phyloP scores from a whole-genome alignment of 2,113 vertebrate genomes.

The Eidolon helvum region DNA sequence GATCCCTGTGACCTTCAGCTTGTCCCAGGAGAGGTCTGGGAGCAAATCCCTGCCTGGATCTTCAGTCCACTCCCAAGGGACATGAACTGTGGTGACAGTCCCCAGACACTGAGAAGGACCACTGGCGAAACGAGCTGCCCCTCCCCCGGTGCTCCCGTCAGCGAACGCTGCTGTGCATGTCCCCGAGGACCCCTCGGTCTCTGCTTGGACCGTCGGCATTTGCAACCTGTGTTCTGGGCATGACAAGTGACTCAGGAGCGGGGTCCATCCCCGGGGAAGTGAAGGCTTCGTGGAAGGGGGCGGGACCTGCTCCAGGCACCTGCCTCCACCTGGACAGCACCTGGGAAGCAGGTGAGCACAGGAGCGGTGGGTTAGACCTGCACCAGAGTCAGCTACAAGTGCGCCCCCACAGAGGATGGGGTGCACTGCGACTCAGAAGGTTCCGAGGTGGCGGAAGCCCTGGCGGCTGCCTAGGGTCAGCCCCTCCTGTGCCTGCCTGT shows the following conservation, averaged over 20 bases:
- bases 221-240: too few relatives aligned
- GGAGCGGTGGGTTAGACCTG: fast-evolving
- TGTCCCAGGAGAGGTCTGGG: background rate
- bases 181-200: fast-evolving
- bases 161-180: fast-evolving
- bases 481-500: background rate
- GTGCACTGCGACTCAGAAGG: background rate
- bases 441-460: background rate
- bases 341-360: background rate
- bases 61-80: background rate
- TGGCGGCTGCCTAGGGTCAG: background rate
- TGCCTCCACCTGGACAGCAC: background rate
- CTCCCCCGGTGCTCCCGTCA: fast-evolving
- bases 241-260: background rate
- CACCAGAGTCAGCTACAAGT: background rate
- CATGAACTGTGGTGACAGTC: background rate
- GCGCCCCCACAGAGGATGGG: background rate
- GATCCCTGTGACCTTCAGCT: fast-evolving
- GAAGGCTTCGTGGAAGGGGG: background rate
- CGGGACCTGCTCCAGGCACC: fast-evolving
- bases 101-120: background rate
- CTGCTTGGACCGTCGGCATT: fast-evolving
- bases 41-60: background rate
- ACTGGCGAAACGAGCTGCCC: background rate
- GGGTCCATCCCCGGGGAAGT: background rate